Base-by-base conservation (phyloP, 2,113 vertebrate species). In the Microtus ochrogaster region DNA sequence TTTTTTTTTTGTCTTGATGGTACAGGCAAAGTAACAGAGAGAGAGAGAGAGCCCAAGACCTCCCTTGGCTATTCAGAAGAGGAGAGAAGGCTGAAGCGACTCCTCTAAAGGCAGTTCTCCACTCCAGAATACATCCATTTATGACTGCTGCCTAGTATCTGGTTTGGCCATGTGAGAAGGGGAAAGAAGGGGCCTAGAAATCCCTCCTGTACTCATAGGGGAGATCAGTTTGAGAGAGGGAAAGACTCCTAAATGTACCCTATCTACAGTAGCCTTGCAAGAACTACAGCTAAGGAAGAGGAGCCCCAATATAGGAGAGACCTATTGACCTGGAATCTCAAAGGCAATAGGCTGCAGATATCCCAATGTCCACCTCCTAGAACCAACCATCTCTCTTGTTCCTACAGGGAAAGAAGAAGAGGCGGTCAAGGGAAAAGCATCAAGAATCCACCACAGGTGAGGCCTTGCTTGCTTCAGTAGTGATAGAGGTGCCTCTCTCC, bases 391-490 rank as follows among this genome's bases (percentile, higher is more conserved):
- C 52, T 58, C 89, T 83, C 66, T 96, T 96, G 52, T 33, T 95
- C 91, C 73, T 91, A 33, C 98, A 99, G 99, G 99, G 99, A 72
- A 99, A 99, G 98, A 99, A 99, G 98, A 99, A 99, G 98, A 99
- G 99, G 97, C 98, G 99, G 92, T 99, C 99, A 98, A 98, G 99
- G 97, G 99, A 99, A 97, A 99, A 99, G 98, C 99, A 99, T 97
- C 99, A 99, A 97, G 99, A 99, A 98, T 99, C 99, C 97, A 99
- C 96, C 94, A 98, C 99, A 99, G 99, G 99, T 99, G 99, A 99
- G 97, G 47, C 78, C 41, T 70, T n/a, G 82, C 47, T 68, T 86
- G 82, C 47, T 68, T 90, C 47, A 22, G 77, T 36, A 94, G 39
- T 7, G 79, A 36, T 28, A 36, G 44, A 89, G 47, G 21, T n/a